Base-by-base conservation (phyloP, 2,113 vertebrate genomes). In the Phycodurus eques region DNA sequence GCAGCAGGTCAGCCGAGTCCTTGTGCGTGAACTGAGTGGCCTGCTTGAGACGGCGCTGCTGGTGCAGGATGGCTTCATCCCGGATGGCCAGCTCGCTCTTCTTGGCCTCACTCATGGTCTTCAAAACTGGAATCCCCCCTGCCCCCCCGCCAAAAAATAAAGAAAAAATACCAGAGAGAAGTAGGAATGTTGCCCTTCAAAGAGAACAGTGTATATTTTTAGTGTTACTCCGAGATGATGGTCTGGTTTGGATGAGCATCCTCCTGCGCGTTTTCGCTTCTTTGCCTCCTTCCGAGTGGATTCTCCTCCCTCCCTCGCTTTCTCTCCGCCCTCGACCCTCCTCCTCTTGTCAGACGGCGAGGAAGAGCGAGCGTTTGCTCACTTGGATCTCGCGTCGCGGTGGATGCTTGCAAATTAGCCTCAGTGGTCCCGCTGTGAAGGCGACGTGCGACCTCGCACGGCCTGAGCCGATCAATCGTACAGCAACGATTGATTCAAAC, bases 1-100 rank as follows among this genome's bases (percentile, higher is more conserved):
- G 97, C 77, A 99, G 95, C 85, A 99, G 94, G 90, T 98, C 97
- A 12, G 97, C 97, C 0, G 97, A 99, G 92, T 99, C 97, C 92
- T 98, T 96, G 93, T 99, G 97, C 20, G 92, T 92, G 85, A 99
- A 99, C 92, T 95, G 96, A 14, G 94, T 96, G 83, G 95, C 95
- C 90, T 99, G 97, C 78, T 96, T 98, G 69, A 97, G 95, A 19
- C 94, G 93, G 39, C 96, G 91, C 85, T 96, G 95, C 93, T 96
- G 96, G 84, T 95, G 94, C 88, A 96, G 93, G 84, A 94, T 92
- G 77, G 95, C 95, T 91, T 93, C 94, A 80, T 95, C 94, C 80
- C 90, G 90, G 72, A 96, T 90, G 78, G 94, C 94, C 51, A 94
- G 84, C 77, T 95, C 94, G 10, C 84, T 86, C 71, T 92, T 94